Percentiles rank a stretch among this genome's conserved stretches.
phyloP scores from a whole-genome alignment of 2,797 vertebrate species.

The Delichon dasypus region DNA sequence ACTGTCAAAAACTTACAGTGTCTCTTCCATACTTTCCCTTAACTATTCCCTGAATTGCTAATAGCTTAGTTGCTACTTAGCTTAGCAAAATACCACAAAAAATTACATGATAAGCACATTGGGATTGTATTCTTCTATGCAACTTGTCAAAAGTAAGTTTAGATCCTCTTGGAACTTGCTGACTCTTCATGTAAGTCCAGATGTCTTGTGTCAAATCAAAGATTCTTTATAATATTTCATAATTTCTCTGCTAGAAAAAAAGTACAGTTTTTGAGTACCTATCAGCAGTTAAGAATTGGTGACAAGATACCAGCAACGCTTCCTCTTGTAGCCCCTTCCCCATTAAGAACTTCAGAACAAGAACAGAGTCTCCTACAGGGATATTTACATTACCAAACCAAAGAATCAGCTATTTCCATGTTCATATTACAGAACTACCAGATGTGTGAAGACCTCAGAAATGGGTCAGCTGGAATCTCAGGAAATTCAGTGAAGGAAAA shows the following conservation, averaged over 20 bases:
- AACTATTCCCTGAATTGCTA: neutral
- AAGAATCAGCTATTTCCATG: neutral
- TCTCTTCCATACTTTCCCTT: neutral
- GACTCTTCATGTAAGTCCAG: neutral
- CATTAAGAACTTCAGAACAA: neutral
- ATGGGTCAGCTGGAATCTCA: neutral
- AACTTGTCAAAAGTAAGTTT: neutral
- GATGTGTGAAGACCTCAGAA: neutral
- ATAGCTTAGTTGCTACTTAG: neutral
- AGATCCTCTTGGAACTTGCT: neutral
- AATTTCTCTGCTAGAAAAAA: neutral
- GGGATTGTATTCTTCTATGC: neutral
- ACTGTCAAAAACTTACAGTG: neutral
- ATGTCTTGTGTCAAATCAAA: neutral
- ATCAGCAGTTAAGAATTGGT: neutral
- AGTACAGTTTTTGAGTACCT: fast-evolving
- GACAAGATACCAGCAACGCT: neutral
- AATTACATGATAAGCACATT: neutral
- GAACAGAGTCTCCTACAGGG: neutral
- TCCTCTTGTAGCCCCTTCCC: neutral
- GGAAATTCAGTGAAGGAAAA: neutral
- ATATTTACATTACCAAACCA: neutral
- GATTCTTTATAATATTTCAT: neutral
- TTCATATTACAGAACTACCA: neutral
- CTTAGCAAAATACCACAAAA: neutral